A percentile compares a stretch with the other conserved stretches of the same genome.
Conservation (phyloP, 2,797 vertebrate genomes). For the Phoebastria nigripes region DNA sequence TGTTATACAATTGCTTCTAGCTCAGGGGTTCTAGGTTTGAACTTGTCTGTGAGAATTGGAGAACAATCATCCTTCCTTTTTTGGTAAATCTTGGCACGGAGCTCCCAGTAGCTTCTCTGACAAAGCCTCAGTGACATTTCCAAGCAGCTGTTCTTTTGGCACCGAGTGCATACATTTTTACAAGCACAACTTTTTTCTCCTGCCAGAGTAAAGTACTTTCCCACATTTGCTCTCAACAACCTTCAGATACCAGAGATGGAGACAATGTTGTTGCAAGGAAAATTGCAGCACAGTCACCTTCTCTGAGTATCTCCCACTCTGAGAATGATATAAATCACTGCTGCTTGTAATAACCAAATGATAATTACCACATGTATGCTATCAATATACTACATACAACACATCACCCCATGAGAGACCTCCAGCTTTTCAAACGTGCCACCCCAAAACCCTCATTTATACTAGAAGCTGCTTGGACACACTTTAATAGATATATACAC, state of each 20-base stretch:
- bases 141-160: neutral
- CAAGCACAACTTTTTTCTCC: neutral
- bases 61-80: neutral
- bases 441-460: neutral
- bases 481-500: neutral
- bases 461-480: neutral
- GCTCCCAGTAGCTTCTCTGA: neutral
- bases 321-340: neutral
- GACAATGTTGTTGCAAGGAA: neutral
- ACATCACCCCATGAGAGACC: neutral
- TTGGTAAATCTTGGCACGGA: neutral
- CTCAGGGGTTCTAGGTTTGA: neutral
- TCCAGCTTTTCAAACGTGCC: neutral
- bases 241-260: neutral
- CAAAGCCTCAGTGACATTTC: neutral
- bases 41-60: neutral
- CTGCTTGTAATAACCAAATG: neutral
- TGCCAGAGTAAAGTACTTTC: neutral
- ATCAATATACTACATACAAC: neutral
- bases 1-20: neutral
- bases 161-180: neutral
- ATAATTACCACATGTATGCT: neutral
- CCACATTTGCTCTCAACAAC: neutral
- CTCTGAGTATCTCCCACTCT: neutral
- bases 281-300: neutral